Evolutionary conservation across 2,797 vertebrate genomes (phyloP).

Genomic region (Phalanger gymnotis): DNA sequence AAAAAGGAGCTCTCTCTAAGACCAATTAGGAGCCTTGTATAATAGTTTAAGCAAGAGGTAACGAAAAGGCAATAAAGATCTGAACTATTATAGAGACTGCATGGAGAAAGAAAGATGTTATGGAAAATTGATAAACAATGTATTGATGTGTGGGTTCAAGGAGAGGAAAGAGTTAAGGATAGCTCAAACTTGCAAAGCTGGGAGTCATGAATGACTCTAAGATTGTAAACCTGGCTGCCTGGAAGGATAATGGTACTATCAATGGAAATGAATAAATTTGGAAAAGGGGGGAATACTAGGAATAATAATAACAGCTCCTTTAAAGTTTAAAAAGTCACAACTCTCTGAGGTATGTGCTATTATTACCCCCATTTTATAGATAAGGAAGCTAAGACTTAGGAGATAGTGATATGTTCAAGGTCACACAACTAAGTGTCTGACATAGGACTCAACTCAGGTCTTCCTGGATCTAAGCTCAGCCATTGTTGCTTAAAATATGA

Average conservation of each 20-base stretch:
- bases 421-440: conserved; percentile 19
- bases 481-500: background rate
- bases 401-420: background rate
- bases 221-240: background rate
- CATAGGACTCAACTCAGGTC: background rate
- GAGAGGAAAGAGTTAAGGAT: background rate
- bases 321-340: background rate
- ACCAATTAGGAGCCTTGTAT: background rate
- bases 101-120: background rate
- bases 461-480: background rate
- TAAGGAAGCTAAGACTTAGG: conserved; percentile 8
- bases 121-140: background rate
- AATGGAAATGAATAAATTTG: background rate
- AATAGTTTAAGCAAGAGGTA: background rate
- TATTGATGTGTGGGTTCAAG: background rate
- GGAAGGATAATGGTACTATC: background rate
- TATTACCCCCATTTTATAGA: background rate
- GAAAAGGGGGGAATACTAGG: background rate
- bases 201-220: background rate
- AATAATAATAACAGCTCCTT: background rate
- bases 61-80: background rate
- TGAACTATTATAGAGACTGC: background rate
- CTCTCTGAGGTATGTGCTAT: background rate
- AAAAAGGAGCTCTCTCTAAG: background rate
- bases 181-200: background rate